Evolutionary conservation across 2,113 vertebrate genomes (phyloP), one percentile per base, ranked within the genome.

Genomic region (Mandrillus leucophaeus): DNA sequence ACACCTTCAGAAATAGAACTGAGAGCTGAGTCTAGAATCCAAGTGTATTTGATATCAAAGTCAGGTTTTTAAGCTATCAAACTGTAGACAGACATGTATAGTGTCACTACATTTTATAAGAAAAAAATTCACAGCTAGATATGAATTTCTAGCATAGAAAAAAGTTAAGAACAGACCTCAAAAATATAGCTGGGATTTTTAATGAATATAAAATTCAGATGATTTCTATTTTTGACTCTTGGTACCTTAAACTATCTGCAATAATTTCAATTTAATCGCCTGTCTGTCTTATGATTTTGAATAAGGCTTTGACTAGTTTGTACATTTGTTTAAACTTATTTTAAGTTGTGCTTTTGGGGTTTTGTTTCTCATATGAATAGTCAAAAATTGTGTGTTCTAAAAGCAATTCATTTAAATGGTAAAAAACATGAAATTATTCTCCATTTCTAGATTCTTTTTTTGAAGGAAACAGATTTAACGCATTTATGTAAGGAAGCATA

Each of bases 351-450:
- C 64, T 94, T 95, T 83, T 35, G 17, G 32, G 25, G 57, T 72
- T 95, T 93, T 96, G 20, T 97, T 97, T 89, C 75, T 93, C 10
- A 59, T 55, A 32, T 55, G 70, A 95, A 93, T 52, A 80, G 45
- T 88, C 20, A 79, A 8, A 94, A 90, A 94, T 78, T 78, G 72
- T n/a, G 20, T 70, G 30, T 14, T 92, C 43, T 86, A 88, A 88
- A 96, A 95, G 64, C 11, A 96, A 64, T 13, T 55, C 3, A 84
- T 82, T 95, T 96, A 88, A 96, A 70, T 80, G 75, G 73, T 88
- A 90, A 90, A 88, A 57, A 90, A 80, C 38, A 64, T 50, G 23
- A 90, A 79, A 79, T 68, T 88, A 59, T 12, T 88, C 35, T 90
- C 70, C 4, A 93, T 20, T 95, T 94, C 30, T 82, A 89, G 20